Conservation (phyloP, 2,113 vertebrate species). For the Ursus arctos region DNA sequence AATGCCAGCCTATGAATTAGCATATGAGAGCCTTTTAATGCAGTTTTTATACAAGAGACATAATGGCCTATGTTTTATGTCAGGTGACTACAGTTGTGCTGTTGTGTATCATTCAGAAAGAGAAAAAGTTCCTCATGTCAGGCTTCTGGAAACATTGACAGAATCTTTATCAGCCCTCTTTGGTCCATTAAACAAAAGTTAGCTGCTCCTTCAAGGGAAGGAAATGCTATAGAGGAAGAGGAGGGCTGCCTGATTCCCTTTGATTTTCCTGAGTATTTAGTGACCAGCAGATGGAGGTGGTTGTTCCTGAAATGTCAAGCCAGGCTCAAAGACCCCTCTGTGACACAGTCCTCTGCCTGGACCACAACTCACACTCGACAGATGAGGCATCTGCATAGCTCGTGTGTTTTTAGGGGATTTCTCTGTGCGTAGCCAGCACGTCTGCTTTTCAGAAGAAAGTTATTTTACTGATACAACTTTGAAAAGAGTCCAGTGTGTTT, state of each 20-base stretch:
- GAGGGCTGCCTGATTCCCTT: background rate
- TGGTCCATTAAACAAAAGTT: background rate
- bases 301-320: background rate
- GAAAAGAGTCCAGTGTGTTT: constrained; percentile 76
- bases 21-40: background rate
- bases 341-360: no score
- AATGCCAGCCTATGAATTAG: constrained; percentile 42
- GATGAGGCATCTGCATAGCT: background rate
- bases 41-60: constrained; percentile 43
- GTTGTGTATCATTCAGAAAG: background rate
- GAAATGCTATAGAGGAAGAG: background rate
- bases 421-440: background rate
- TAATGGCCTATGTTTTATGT: background rate
- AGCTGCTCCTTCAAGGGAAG: background rate
- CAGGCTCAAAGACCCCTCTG: background rate
- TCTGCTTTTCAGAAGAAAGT: constrained; percentile 41
- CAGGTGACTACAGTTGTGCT: background rate
- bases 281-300: background rate
- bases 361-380: no score
- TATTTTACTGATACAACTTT: constrained; percentile 21
- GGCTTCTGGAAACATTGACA: background rate
- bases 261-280: background rate
- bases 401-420: background rate
- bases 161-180: background rate
- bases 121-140: background rate